Evolutionary conservation across 2,113 vertebrate species (phyloP).

Genomic region (Podiceps cristatus): DNA sequence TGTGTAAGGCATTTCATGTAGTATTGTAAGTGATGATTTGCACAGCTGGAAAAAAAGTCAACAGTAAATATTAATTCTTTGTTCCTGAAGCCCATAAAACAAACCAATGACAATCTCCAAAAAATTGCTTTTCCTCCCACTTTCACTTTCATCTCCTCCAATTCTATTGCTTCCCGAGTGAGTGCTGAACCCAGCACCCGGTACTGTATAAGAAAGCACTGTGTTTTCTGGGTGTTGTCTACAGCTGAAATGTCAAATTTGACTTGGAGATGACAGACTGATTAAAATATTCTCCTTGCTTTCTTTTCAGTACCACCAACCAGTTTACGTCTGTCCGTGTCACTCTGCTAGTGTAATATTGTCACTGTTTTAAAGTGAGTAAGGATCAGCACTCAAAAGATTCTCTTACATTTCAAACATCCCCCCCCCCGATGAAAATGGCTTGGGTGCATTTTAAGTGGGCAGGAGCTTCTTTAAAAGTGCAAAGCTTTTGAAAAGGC

Average conservation of each 20-base stretch:
- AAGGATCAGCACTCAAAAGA: background rate
- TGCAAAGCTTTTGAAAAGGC: background rate
- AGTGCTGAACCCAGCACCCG: background rate
- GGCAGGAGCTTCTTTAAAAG: background rate
- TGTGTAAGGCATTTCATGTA: background rate
- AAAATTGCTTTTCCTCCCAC: rapidly evolving
- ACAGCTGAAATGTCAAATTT: background rate
- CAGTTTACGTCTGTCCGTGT: background rate
- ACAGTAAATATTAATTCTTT: background rate
- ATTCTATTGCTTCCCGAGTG: background rate
- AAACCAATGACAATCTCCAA: background rate
- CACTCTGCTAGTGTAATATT: rapidly evolving
- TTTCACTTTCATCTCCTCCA: background rate
- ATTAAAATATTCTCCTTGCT: background rate
- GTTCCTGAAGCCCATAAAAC: background rate
- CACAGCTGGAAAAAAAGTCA: background rate
- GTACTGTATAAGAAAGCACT: background rate
- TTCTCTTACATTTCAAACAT: background rate
- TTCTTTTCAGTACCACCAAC: background rate
- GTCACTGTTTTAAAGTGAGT: background rate
- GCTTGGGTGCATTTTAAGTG: background rate
- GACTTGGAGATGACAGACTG: background rate
- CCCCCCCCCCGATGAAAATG: background rate
- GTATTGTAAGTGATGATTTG: background rate
- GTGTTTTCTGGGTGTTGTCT: background rate